Base-by-base conservation (phyloP, 1,140 invertebrate species). In the Plectrocnemia conspersa region DNA sequence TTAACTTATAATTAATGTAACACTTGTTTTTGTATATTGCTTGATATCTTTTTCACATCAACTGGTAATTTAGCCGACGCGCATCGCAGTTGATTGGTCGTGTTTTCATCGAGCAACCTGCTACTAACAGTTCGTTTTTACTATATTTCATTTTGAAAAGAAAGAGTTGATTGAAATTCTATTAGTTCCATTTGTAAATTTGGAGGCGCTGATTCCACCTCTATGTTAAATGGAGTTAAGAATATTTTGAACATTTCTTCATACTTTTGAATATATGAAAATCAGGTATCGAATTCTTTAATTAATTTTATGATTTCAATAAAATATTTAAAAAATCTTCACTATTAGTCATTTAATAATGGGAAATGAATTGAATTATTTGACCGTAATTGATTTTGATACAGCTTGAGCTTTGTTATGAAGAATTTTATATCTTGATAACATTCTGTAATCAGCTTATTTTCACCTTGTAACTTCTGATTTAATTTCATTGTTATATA, bases 21-120 rank as follows among this genome's bases (percentile, higher is more conserved):
- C n/a, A 6, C 13, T 36, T 4, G 19, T 18, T n/a, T 32, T 32
- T 32, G n/a, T n/a, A 32, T 32, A 32, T 32, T 32, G n/a, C n/a
- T 32, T 32, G 29, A 9, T 32, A 32, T 32, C n/a, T 32, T 32
- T 32, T 32, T 32, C n/a, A 32, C n/a, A 32, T 32, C 29, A 32
- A 32, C 35, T 36, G 35, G 35, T 36, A 36, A 36, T 36, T 36
- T 36, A 36, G 35, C 3, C 35, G 35, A 4, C 35, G 35, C 35
- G 35, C 35, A 36, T 36, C 35, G 35, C 35, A 36, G 35, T 36
- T 36, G 35, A 36, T 36, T 36, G 3, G 35, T 36, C 4, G 19
- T 3, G 35, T 36, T 36, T 36, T 36, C 11, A 36, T 36, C 35
- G 11, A 11, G 3, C 35, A 36, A 36, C 35, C 3, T 36, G 11